phyloP scores from a whole-genome alignment of 2,888 invertebrate species.

The Ophion obscuratus region DNA sequence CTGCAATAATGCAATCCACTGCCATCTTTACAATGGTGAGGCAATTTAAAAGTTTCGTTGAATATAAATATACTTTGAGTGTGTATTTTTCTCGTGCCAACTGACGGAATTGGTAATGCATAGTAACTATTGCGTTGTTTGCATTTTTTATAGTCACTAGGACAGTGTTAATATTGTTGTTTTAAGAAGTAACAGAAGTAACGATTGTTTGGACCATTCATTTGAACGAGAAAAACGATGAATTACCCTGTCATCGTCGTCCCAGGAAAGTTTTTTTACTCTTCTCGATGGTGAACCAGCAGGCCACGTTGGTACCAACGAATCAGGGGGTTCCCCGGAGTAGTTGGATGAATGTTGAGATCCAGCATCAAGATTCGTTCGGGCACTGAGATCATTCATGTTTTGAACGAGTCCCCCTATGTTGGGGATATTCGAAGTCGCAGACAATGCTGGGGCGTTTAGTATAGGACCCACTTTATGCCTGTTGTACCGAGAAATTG shows the following conservation, averaged over 20 bases:
- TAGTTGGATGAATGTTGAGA: constrained; percentile 81
- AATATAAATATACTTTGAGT: too few species aligned
- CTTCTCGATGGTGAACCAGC: constrained; percentile 88
- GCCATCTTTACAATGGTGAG: too few species aligned
- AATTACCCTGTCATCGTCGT: constrained; percentile 85
- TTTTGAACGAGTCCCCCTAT: constrained; percentile 81
- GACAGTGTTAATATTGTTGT: too few species aligned
- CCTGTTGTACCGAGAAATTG: constrained; percentile 77
- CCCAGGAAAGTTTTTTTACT: constrained; percentile 93
- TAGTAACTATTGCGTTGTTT: too few species aligned
- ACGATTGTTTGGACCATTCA: constrained; percentile 10
- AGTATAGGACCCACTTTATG: constrained; percentile 80
- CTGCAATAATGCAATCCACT: too few species aligned
- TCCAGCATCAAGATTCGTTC: constrained; percentile 75
- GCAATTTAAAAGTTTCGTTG: too few species aligned
- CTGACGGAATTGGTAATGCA: too few species aligned
- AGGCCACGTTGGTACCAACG: constrained; percentile 86
- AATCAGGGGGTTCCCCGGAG: constrained; percentile 81
- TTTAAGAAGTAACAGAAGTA: too few species aligned
- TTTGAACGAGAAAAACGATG: neutral
- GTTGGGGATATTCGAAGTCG: constrained; percentile 81
- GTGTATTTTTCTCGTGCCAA: too few species aligned
- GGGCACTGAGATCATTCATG: constrained; percentile 82
- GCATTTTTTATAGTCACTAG: too few species aligned
- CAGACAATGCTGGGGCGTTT: constrained; percentile 79